phyloP scores from a whole-genome alignment of 2,888 invertebrate genomes.

The Panorpa germanica region DNA sequence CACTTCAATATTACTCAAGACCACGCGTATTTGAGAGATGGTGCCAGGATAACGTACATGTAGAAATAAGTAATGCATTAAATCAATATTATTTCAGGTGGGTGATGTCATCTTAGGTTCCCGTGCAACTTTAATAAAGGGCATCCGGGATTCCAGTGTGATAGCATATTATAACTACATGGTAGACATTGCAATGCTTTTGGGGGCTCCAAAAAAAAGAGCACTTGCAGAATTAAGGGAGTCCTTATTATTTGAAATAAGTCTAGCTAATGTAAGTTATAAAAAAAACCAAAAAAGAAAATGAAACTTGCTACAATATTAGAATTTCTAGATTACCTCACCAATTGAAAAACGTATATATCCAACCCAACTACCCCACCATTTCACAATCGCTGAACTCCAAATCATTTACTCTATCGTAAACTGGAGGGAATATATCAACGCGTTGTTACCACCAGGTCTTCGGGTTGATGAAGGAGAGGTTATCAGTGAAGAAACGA shows the following conservation, averaged over 20 bases:
- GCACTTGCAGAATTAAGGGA: constrained; percentile 56
- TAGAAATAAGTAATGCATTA: too few relatives aligned
- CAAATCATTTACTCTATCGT: constrained; percentile 48
- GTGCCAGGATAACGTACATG: too few relatives aligned
- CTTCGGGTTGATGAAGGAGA: constrained; percentile 46
- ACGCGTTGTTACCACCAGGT: constrained; percentile 50
- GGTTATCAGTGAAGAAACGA: constrained; percentile 67
- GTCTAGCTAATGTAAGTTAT: constrained; percentile 70
- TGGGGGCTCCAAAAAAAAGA: constrained; percentile 54
- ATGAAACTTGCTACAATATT: constrained; percentile 2
- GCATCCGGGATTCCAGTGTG: constrained; percentile 67
- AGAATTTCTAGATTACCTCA: constrained; percentile 49
- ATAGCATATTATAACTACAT: constrained; percentile 70
- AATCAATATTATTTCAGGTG: constrained; percentile 47
- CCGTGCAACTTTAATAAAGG: constrained; percentile 70
- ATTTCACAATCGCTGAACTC: constrained; percentile 65
- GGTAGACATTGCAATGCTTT: constrained; percentile 69
- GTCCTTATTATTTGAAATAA: constrained; percentile 74
- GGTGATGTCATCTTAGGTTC: constrained; percentile 76
- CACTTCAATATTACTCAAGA: too few relatives aligned
- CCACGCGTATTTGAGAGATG: too few relatives aligned
- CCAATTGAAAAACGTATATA: constrained; percentile 82
- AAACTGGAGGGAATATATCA: constrained; percentile 51
- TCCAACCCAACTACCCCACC: constrained; percentile 76
- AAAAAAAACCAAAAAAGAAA: constrained; percentile 2